phyloP scores from a whole-genome alignment of 2,797 vertebrate species.

The Periophthalmus magnuspinnatus region DNA sequence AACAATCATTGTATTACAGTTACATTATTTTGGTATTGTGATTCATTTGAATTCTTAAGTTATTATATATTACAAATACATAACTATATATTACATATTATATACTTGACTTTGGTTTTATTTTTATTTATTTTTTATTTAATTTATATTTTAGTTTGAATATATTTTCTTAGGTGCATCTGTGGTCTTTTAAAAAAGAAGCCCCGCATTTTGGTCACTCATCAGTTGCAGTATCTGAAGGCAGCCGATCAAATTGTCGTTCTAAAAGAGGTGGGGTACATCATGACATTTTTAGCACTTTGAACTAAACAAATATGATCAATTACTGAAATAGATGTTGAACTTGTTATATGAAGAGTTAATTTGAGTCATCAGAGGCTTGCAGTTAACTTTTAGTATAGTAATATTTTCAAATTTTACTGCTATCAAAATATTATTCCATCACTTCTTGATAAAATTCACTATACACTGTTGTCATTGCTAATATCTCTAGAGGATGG shows the following conservation, averaged over 20 bases:
- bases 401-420: too few species aligned
- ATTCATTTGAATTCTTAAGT: too few species aligned
- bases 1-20: too few species aligned
- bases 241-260: constrained; percentile 90
- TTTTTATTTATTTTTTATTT: neutral
- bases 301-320: neutral
- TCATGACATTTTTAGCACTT: neutral
- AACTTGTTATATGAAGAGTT: neutral
- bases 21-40: too few species aligned
- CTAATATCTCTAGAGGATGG: too few species aligned
- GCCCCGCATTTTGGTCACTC: constrained; percentile 90
- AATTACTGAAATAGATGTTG: neutral
- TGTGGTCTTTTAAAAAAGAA: constrained; percentile 89
- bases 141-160: neutral
- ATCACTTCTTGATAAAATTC: too few species aligned
- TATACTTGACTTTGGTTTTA: neutral
- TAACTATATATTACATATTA: too few species aligned
- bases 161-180: constrained; percentile 83
- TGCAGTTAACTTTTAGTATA: too few species aligned
- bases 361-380: too few species aligned
- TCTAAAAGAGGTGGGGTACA: constrained; percentile 85
- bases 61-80: too few species aligned
- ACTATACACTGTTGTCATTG: too few species aligned
- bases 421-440: too few species aligned
- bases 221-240: constrained; percentile 92